Evolutionary conservation across 2,888 invertebrate genomes (phyloP), one percentile per base, ranked within the genome.

Genomic region (Meteorus cinctellus): DNA sequence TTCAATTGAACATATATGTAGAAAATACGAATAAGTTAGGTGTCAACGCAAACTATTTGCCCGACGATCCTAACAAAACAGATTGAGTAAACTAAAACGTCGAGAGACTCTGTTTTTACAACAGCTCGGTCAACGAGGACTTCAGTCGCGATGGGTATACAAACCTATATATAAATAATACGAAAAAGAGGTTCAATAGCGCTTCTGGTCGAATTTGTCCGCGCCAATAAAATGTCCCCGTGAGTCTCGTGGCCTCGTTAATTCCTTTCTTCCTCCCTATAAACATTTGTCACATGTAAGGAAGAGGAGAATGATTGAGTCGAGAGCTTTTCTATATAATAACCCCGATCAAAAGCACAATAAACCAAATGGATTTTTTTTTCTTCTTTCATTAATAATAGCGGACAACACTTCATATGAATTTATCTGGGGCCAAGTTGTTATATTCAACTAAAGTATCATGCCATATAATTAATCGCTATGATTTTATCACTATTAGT

Each of bases 101-200:
- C 78, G 80, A 79, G 67, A 81, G 83, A 82, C 84, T 79, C 79
- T 86, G 84, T 85, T 86, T 86, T 86, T 85, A 82, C 80, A 83
- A 82, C 80, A 78, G 81, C 81, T 80, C 75, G 80, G 82, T 82
- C 82, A 83, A 82, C 82, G 82, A 82, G 82, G 81, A 79, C 75
- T 74, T 72, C 74, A 70, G 51, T 65, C 59, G 48, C 66, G 66
- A 72, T 55, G 62, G 48, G 69, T 75, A 77, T 67, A 69, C 36
- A 59, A 10, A 19, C 31, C 14, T 29, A 16, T 51, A 36, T 68
- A 51, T 36, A 36, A 48, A 51, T 48, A 27, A 55, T 19, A 19
- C 19, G 8, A 19, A 19, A 19, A 24, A 19, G 55, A 55, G 10
- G 19, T 55, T 55, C 24, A 19, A 65, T 41, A 65, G n/a, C 65